Evolutionary conservation across 2,888 invertebrate species (phyloP).

Genomic region (Lasioglossum calceatum): DNA sequence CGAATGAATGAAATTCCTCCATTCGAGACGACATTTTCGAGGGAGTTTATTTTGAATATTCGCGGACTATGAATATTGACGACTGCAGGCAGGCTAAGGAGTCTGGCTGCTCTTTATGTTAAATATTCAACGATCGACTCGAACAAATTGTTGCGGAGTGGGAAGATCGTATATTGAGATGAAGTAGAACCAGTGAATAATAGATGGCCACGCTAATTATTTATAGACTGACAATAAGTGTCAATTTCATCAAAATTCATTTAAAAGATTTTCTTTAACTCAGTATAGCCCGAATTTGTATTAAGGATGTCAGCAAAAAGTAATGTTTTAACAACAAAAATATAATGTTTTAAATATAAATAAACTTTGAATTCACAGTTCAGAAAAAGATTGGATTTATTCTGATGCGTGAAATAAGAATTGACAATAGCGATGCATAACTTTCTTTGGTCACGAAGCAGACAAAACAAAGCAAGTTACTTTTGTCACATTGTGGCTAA

Average conservation of each 20-base stretch:
- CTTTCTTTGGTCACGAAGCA: not conserved
- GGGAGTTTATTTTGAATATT: constrained; percentile 9
- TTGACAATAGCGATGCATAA: not conserved
- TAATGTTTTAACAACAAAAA: too few species aligned
- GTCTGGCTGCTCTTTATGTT: constrained; percentile 6
- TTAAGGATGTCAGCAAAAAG: not conserved
- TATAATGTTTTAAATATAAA: not conserved
- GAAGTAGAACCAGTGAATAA: not conserved
- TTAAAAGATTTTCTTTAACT: not conserved
- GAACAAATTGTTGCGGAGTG: not conserved
- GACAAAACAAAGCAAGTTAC: not conserved
- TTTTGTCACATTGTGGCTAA: not conserved
- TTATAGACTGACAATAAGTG: not conserved
- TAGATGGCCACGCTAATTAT: not conserved
- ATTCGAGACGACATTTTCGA: not conserved
- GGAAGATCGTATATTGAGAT: not conserved
- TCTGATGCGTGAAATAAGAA: not conserved
- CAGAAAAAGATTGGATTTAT: not conserved
- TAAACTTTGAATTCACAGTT: not conserved
- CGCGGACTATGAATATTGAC: not conserved
- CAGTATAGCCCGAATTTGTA: not conserved
- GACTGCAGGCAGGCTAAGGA: not conserved
- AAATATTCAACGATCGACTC: constrained; percentile 1
- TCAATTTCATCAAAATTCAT: not conserved
- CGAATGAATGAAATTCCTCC: not conserved